A percentile compares a stretch with the other conserved stretches of the same genome.
Evolutionary conservation across 2,113 vertebrate species (phyloP).

Genomic region (Marcusenius ussheri): DNA sequence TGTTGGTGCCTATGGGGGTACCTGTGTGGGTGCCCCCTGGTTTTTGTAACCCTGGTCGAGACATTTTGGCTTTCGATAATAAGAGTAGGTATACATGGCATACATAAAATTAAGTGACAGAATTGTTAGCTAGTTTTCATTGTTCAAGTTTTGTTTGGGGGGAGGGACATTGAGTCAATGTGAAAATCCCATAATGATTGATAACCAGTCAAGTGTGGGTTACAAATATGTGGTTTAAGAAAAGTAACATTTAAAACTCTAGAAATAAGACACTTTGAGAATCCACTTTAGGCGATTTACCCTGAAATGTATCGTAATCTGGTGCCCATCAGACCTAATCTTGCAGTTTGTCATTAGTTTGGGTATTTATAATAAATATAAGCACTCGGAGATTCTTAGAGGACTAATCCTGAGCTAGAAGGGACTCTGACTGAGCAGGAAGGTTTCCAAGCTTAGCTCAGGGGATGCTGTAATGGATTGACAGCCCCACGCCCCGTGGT

Average conservation of each 20-base stretch:
- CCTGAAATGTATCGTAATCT: not conserved
- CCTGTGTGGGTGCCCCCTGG: not conserved
- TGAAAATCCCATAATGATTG: not conserved
- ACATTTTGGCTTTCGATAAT: not conserved
- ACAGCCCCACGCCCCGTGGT: not conserved
- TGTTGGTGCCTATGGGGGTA: not conserved
- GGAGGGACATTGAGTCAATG: not conserved
- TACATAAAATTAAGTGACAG: not conserved
- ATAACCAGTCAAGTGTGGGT: not conserved
- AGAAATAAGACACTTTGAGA: not conserved
- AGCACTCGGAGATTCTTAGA: not conserved
- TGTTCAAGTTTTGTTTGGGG: not conserved
- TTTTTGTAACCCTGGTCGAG: not conserved
- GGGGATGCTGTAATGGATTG: not conserved
- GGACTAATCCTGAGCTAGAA: not conserved
- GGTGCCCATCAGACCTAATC: not conserved
- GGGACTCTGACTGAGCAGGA: not conserved
- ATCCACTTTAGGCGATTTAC: not conserved
- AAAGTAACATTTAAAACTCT: not conserved
- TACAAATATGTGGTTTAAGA: not conserved
- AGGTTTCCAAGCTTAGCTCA: not conserved
- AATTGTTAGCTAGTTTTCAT: not conserved
- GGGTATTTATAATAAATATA: not conserved
- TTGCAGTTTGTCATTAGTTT: not conserved
- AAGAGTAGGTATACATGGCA: not conserved